Base-by-base conservation (phyloP, 1,140 invertebrate genomes). In the Polypedilum vanderplanki region DNA sequence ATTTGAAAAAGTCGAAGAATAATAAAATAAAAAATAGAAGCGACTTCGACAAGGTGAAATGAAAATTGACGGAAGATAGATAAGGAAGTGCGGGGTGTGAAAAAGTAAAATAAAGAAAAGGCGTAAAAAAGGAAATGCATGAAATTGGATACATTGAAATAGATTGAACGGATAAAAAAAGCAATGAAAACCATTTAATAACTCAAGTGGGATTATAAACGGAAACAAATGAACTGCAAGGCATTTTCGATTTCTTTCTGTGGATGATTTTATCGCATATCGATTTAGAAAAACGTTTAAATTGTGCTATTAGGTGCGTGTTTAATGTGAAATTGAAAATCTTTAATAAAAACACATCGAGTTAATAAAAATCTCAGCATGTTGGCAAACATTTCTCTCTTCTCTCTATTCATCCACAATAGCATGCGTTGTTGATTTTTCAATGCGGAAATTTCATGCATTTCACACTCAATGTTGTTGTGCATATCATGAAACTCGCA, bases 141-240 rank as follows among this genome's bases (percentile, higher is more conserved):
- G 46, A 57, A n/a, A 57, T 57, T 57, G 46, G 46, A 57, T n/a
- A 57, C 12, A 57, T 57, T 57, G 46, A 57, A 57, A 57, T 15
- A n/a, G 46, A 57, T 57, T n/a, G n/a, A 57, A n/a, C 46, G 46
- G 10, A 12, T 12, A n/a, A 57, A 46, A n/a, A n/a, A 15, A 57
- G n/a, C 46, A 57, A 57, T 57, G 46, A 57, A 15, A 57, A 12
- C 46, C 15, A 57, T 57, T 57, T 57, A 57, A 57, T 57, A 57
- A 57, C 10, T 57, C 46, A 57, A 57, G 46, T 57, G n/a, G 46
- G 46, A 57, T 57, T 57, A 57, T 57, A n/a, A n/a, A 57, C n/a
- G n/a, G 12, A 57, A 57, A 57, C 46, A 57, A 57, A 57, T 57
- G 46, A 57, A 15, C 46, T 57, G 46, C 46, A 57, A 57, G n/a